Base-by-base conservation (phyloP, 2,113 vertebrate genomes). In the Corapipo altera region DNA sequence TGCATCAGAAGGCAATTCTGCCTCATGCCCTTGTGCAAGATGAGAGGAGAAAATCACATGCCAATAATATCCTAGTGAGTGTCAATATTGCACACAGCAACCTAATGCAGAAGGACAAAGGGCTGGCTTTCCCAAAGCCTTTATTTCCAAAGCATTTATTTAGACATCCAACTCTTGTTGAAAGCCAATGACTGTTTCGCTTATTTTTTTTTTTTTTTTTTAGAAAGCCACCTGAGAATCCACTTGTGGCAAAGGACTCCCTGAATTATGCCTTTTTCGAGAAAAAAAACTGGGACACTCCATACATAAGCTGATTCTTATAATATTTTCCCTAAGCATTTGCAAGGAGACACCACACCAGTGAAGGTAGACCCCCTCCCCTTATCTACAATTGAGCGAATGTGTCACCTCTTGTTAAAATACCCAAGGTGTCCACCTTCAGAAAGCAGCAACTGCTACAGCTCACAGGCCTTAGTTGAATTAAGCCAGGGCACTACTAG, bases 21-120 rank as follows among this genome's bases (percentile, higher is more conserved):
- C 37, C 58, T 93, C 52, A 6, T 54, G 80, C 33, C 66, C 87
- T 93, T 94, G 79, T 82, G 71, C 43, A 85, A 91, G 51, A 88
- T 55, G 37, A 66, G 49, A 85, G 62, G 49, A 91, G 59, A 94
- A 89, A 92, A 84, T 85, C 82, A 91, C 54, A 76, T 73, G 91
- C 73, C 88, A 87, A 59, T 92, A 94, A 58, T 72, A 87, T 78
- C 71, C 49, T 59, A 43, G 54, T 39, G 58, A 44, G 61, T 46
- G 54, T 79, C 92, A 78, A 86, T 87, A 92, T 33, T 3, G 9
- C 66, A 75, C 86, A 72, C 32, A 1, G 2, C 14, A 75, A 54
- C 33, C 44, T 46, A 46, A 75, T 14, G 61, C 21, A 37, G 58
- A 46, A 85, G 55, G 32, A 85, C 41, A 85, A 95, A 92, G 15